Evolutionary conservation across 2,797 vertebrate species (phyloP).

Genomic region (Hypotaenidia okinawae): DNA sequence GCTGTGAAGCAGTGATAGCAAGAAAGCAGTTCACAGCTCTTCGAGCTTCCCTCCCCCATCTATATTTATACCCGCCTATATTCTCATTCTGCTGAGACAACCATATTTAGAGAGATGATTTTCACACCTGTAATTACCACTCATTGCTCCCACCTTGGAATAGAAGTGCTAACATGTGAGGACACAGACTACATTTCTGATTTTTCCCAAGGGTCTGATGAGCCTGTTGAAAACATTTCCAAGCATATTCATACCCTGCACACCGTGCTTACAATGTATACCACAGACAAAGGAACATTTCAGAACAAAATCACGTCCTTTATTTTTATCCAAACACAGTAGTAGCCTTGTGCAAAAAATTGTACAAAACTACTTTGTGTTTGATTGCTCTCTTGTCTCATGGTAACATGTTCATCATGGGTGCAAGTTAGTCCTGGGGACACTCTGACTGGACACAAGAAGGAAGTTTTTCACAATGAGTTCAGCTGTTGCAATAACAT

Average conservation of each 20-base stretch:
- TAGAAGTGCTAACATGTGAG: neutral
- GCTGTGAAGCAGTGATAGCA: neutral
- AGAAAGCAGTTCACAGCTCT: neutral
- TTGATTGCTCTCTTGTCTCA: neutral
- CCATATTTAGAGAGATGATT: neutral
- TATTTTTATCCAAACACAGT: neutral
- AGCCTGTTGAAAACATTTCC: neutral
- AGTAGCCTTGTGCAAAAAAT: neutral
- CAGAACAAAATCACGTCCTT: neutral
- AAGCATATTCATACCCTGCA: neutral
- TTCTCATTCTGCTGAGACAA: neutral
- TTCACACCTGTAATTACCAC: constrained; percentile 31
- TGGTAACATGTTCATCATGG: neutral
- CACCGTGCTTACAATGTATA: neutral
- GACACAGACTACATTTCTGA: neutral
- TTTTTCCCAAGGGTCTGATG: neutral
- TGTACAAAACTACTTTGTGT: neutral
- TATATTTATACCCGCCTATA: neutral
- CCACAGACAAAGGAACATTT: neutral
- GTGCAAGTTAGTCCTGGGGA: neutral
- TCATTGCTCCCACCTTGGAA: neutral
- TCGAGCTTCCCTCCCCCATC: neutral
- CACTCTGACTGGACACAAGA: neutral
- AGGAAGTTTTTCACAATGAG: neutral
- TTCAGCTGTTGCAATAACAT: neutral